A percentile compares a stretch with the other conserved stretches of the same genome.
Conservation (phyloP, 2,888 invertebrate species). For the Polydrusus pterygomalis region DNA sequence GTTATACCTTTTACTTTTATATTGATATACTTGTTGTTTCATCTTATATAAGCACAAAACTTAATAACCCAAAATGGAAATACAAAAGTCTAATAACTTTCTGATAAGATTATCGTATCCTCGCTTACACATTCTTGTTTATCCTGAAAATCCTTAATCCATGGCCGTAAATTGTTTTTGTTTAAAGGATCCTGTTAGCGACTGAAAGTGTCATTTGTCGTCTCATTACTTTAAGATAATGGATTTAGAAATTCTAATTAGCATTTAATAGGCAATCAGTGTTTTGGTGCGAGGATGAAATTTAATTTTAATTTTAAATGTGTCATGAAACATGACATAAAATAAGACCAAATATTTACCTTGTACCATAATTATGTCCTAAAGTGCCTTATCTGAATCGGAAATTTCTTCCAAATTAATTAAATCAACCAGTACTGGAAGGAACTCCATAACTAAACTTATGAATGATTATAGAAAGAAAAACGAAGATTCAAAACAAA, state of each 20-base stretch:
- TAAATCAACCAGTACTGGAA: too few relatives aligned
- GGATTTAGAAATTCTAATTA: constrained; percentile 24
- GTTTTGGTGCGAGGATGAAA: neutral
- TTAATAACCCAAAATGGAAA: constrained; percentile 35
- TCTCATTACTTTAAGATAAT: constrained; percentile 24
- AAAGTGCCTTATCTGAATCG: too few relatives aligned
- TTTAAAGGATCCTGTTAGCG: constrained; percentile 38
- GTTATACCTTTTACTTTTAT: neutral
- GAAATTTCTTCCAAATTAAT: too few relatives aligned
- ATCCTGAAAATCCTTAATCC: constrained; percentile 47
- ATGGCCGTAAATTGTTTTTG: constrained; percentile 45
- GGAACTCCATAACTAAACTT: too few relatives aligned
- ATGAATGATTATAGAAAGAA: too few relatives aligned
- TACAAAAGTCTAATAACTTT: constrained; percentile 68
- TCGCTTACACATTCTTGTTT: constrained; percentile 44
- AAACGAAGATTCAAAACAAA: too few relatives aligned
- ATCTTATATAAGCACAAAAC: constrained; percentile 10
- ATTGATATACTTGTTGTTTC: constrained; percentile 3
- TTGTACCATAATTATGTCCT: neutral
- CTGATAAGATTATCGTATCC: constrained; percentile 69
- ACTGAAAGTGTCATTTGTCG: constrained; percentile 23
- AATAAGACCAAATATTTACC: neutral
- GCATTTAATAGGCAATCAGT: constrained; percentile 9
- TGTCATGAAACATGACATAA: neutral
- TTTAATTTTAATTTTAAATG: constrained; percentile 10